A percentile compares a stretch with the other conserved stretches of the same genome.
Conservation (phyloP, 2,797 vertebrate species). For the Karalla daura region DNA sequence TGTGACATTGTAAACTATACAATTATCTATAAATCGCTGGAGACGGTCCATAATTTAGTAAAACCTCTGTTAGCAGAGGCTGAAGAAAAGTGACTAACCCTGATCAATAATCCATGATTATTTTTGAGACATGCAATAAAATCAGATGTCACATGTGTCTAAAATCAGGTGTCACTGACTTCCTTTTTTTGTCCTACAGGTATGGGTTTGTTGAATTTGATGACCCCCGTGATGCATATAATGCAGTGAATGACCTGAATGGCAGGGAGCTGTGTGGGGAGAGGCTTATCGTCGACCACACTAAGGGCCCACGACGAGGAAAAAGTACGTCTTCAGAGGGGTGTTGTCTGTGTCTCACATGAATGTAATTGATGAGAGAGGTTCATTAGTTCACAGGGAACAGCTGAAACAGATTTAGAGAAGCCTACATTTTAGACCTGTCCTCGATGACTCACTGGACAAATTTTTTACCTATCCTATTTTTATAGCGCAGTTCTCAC, state of each 20-base stretch:
- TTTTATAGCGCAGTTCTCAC: too few relatives aligned
- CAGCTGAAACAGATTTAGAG: conserved; percentile 26
- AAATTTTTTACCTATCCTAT: too few relatives aligned
- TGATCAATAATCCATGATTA: too few relatives aligned
- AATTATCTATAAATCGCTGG: too few relatives aligned
- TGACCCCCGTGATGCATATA: conserved; percentile 95
- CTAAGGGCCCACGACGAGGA: conserved; percentile 90
- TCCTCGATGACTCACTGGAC: conserved; percentile 83
- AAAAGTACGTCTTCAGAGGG: conserved; percentile 89
- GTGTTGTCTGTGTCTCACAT: conserved; percentile 2
- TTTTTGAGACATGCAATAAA: too few relatives aligned
- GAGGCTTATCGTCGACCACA: conserved; percentile 96
- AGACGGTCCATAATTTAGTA: too few relatives aligned
- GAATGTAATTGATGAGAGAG: conserved; percentile 33
- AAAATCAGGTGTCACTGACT: too few relatives aligned
- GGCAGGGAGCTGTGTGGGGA: conserved; percentile 97
- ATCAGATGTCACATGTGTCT: background rate
- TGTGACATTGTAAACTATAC: too few relatives aligned
- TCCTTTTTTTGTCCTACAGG: conserved; percentile 66
- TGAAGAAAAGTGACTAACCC: too few relatives aligned
- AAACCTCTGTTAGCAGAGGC: too few relatives aligned
- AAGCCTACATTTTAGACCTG: conserved; percentile 27
- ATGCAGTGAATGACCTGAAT: conserved; percentile 96
- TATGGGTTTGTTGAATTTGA: conserved; percentile 98
- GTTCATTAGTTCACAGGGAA: conserved; percentile 49